phyloP scores from a whole-genome alignment of 2,797 vertebrate species.

The Acropternis orthonyx region DNA sequence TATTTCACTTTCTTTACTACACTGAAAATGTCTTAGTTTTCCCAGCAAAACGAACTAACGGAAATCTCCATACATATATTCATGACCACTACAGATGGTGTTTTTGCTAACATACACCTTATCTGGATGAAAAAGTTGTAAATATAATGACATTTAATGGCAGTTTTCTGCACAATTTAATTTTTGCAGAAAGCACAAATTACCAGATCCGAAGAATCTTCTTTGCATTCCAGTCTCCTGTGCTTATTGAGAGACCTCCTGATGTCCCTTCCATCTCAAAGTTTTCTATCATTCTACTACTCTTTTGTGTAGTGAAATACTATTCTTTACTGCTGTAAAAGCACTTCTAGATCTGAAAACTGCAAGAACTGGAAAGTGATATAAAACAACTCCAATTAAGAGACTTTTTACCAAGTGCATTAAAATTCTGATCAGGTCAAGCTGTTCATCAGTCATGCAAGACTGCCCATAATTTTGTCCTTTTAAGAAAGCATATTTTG shows the following conservation, averaged over 20 bases:
- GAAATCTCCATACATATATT: constrained; percentile 77
- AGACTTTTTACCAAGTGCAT: neutral
- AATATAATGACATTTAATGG: neutral
- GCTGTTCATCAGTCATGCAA: neutral
- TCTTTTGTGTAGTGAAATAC: neutral
- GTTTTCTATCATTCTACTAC: neutral
- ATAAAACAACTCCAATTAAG: neutral
- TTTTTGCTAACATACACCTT: constrained; percentile 13
- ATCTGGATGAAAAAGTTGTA: neutral
- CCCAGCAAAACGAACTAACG: constrained; percentile 73
- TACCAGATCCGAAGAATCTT: neutral
- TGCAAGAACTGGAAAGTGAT: neutral
- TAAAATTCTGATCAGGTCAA: neutral
- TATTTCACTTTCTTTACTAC: neutral
- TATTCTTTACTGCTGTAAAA: neutral
- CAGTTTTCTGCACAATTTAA: neutral
- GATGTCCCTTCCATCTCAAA: neutral
- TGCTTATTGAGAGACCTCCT: neutral
- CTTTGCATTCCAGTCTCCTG: constrained; percentile 46
- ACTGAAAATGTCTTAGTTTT: neutral
- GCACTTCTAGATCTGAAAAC: neutral
- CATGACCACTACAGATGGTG: constrained; percentile 72
- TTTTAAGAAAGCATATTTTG: neutral
- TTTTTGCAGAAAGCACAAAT: neutral
- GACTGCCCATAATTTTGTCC: constrained; percentile 20